phyloP scores from a whole-genome alignment of 2,113 vertebrate genomes.

The Ploceus nigricollis region DNA sequence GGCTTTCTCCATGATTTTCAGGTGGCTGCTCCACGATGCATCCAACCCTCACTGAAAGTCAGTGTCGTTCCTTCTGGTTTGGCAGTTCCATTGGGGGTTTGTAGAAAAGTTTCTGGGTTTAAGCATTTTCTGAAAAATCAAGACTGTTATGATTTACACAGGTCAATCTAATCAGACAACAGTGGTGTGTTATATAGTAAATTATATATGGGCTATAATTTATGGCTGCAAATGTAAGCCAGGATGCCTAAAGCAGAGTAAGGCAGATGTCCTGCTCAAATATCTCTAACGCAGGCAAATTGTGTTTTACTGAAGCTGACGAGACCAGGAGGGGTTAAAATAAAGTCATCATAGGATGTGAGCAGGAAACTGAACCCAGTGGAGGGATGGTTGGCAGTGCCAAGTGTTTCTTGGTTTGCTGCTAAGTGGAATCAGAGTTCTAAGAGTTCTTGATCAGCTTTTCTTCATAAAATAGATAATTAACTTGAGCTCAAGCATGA shows the following conservation, averaged over 20 bases:
- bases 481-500: background rate
- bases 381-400: background rate
- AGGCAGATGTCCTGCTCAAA: background rate
- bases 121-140: background rate
- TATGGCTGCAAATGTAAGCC: background rate
- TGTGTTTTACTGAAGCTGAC: background rate
- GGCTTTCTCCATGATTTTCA: background rate
- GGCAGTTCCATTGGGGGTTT: background rate
- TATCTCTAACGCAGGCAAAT: background rate
- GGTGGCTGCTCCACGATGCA: background rate
- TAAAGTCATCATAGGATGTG: background rate
- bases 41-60: background rate
- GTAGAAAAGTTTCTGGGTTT: background rate
- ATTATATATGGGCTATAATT: background rate
- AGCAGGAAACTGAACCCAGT: background rate
- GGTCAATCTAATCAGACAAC: background rate
- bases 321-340: background rate
- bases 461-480: background rate
- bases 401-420: background rate
- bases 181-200: background rate
- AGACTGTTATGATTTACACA: background rate
- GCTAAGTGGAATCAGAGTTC: background rate
- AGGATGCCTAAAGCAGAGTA: background rate
- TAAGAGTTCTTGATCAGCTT: background rate
- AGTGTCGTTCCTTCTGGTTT: accelerated